Conservation (phyloP, 2,888 invertebrate species). For the Belgica antarctica region DNA sequence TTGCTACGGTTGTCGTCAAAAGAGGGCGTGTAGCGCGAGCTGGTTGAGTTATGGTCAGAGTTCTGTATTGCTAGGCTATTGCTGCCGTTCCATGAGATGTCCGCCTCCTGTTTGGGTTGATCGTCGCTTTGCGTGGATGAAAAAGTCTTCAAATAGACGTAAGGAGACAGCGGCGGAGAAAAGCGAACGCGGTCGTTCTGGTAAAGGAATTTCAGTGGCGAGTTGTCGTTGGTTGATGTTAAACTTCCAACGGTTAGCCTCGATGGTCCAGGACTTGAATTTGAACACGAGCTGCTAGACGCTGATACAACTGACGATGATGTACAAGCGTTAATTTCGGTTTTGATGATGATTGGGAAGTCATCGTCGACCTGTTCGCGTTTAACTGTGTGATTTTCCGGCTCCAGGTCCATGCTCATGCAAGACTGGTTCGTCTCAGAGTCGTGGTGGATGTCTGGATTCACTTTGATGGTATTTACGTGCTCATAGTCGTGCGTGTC, state of each 20-base stretch:
- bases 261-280: slow-evolving; percentile 30
- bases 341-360: slow-evolving; percentile 26
- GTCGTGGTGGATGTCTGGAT: slow-evolving; percentile 36
- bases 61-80: slow-evolving; percentile 33
- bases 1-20: slow-evolving; percentile 44
- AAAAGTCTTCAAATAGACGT: slow-evolving; percentile 37
- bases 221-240: slow-evolving; percentile 25
- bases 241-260: slow-evolving; percentile 1
- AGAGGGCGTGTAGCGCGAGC: slow-evolving; percentile 39
- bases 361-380: slow-evolving; percentile 29
- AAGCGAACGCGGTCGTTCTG: slow-evolving; percentile 42
- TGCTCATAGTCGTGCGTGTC: slow-evolving; percentile 33
- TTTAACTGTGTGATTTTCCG: slow-evolving; percentile 8
- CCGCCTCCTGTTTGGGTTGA: slow-evolving; percentile 30
- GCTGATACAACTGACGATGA: slow-evolving; percentile 3
- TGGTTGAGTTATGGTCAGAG: slow-evolving; percentile 35
- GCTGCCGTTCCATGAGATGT: slow-evolving; percentile 45
- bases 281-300: slow-evolving; percentile 8
- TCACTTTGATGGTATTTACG: background rate
- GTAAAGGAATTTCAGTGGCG: slow-evolving; percentile 38
- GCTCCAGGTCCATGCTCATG: slow-evolving; percentile 38
- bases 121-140: slow-evolving; percentile 25
- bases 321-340: slow-evolving; percentile 23
- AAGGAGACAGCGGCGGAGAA: slow-evolving; percentile 39
- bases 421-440: slow-evolving; percentile 34